Evolutionary conservation across 2,888 invertebrate species (phyloP), one percentile per base, ranked within the genome.

Genomic region (Pheosia tremula): DNA sequence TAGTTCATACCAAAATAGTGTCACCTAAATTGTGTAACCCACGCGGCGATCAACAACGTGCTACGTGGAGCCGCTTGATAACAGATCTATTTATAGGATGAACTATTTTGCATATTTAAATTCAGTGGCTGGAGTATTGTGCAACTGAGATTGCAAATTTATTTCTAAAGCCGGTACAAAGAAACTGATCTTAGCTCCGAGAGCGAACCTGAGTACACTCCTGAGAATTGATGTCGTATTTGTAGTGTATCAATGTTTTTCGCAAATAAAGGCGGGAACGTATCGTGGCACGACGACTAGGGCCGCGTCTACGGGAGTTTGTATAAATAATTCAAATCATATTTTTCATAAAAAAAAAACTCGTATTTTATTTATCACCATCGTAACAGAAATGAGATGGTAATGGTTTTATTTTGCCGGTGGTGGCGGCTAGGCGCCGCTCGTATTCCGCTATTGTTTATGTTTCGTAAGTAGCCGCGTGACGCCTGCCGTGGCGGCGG

Each of bases 1-100:
- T 72, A 66, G 74, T 77, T 74, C 67, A 60, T 63, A 62, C 68
- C 64, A 67, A 74, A 77, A 74, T 74, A 76, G 64, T 63, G 24
- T 61, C 68, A 69, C 71, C 66, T 67, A 66, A 62, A 70, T 53
- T 62, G 58, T 62, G 65, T 24, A 47, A 57, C 60, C 60, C 63
- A 57, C 59, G 63, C 58, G 66, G 39, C 64, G 49, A 57, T 61
- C 63, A 58, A 63, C 64, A 67, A 62, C 61, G 60, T 74, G 64
- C 74, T 68, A 64, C 63, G 64, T 64, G 74, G 70, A 66, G 68
- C 72, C 61, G 69, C 67, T 69, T 67, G 62, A 49, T 45, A 24
- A 24, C 24, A 24, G 24, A 2, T 50, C 50, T 50, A 50, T 50
- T 50, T 50, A 24, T 49, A 49, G n/a, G 13, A 49, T n/a, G 4